phyloP scores from a whole-genome alignment of 2,888 invertebrate species.

The Acanthosepion pharaonis region DNA sequence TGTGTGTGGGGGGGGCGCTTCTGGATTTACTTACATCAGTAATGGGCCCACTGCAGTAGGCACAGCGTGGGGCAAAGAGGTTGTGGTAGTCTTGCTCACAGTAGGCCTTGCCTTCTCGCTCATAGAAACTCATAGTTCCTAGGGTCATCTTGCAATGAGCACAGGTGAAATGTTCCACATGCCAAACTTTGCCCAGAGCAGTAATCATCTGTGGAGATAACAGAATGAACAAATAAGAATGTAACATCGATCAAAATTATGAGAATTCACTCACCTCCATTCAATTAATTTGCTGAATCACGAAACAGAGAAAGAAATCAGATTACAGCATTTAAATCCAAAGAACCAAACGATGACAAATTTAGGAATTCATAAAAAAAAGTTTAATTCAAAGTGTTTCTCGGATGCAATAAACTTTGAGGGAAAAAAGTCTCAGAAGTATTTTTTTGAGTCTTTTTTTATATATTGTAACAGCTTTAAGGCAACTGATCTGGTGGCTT shows the following conservation, averaged over 20 bases:
- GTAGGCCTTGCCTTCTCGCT: slow-evolving; percentile 95
- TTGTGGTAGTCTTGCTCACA: slow-evolving; percentile 99
- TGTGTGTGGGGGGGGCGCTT: no score
- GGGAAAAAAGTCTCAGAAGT: no score
- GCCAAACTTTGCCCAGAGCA: slow-evolving; percentile 98
- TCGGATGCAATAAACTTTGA: no score
- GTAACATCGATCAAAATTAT: neutral
- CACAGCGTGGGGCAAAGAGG: slow-evolving; percentile 97
- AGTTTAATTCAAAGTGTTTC: no score
- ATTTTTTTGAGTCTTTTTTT: no score
- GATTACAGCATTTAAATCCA: no score
- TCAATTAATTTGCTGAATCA: neutral
- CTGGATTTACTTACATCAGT: slow-evolving; percentile 85
- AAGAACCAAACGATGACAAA: no score
- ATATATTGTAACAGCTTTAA: no score
- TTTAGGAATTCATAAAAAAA: no score
- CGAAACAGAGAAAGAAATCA: neutral
- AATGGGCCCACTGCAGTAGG: slow-evolving; percentile 98
- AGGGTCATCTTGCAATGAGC: slow-evolving; percentile 96
- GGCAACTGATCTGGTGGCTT: no score
- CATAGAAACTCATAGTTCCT: slow-evolving; percentile 98
- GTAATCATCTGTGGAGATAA: slow-evolving; percentile 84
- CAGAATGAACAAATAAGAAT: neutral
- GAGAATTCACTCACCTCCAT: neutral
- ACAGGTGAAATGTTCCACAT: slow-evolving; percentile 98